These are phyloP conservation scores for Arion vulgaris DNA, from an alignment of 1,140 invertebrate species.

Conservation along the genomic window DNA sequence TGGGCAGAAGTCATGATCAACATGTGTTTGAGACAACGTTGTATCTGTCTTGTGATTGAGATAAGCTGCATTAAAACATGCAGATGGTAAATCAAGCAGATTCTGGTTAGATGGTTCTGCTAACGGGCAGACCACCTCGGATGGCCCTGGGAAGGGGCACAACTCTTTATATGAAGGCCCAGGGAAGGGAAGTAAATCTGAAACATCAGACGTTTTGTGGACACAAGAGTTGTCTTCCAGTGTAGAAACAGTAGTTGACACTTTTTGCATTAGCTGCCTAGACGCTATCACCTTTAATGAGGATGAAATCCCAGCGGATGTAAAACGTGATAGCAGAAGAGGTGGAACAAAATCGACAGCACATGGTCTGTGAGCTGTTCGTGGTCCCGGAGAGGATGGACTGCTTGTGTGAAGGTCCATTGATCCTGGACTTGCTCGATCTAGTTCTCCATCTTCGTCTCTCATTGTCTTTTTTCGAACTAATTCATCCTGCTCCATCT, in stretches of 20 bases:
- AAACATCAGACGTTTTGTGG: background rate
- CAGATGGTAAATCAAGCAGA: background rate
- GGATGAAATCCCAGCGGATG: background rate
- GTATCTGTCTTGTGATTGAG: background rate
- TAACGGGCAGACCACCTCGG: background rate
- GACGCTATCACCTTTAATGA: background rate
- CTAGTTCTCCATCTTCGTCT: slow-evolving; percentile 1
- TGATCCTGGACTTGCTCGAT: slow-evolving; percentile 40
- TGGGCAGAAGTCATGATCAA: background rate
- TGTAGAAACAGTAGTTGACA: background rate
- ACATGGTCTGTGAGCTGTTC: slow-evolving; percentile 38
- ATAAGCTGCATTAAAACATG: background rate
- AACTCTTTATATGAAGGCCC: background rate
- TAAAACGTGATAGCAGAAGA: background rate
- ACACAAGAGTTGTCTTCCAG: background rate
- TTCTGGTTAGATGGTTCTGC: background rate
- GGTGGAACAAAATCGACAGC: slow-evolving; percentile 18
- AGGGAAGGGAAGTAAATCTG: background rate
- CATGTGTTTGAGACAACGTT: background rate
- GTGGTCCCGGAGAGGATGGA: slow-evolving; percentile 56
- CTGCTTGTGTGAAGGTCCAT: slow-evolving; percentile 61
- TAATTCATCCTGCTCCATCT: slow-evolving; percentile 47
- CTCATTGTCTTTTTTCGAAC: background rate
- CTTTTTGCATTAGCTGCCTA: background rate
- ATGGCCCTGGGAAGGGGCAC: slow-evolving; percentile 18